These are phyloP conservation scores for Dicrostonyx torquatus DNA, from an alignment of 2,797 vertebrate species.

Conservation along the genomic window DNA sequence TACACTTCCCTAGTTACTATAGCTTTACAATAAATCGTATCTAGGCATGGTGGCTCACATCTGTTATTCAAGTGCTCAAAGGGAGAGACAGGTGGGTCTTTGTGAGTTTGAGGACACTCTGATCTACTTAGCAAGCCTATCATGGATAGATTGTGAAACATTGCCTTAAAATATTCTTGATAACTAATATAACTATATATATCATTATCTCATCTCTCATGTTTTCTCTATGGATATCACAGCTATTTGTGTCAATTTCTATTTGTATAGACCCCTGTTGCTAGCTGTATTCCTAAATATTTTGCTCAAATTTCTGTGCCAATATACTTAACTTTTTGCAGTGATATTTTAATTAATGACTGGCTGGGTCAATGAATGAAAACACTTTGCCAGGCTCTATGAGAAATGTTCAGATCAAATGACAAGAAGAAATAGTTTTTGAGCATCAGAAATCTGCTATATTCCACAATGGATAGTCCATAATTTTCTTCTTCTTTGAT, in stretches of 20 bases:
- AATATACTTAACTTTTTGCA: not conserved
- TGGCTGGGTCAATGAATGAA: not conserved
- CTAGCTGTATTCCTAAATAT: not conserved
- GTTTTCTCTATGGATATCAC: not conserved
- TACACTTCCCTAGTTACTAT: not conserved
- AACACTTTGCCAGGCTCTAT: not conserved
- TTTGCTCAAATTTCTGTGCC: not conserved
- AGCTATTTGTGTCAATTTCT: not conserved
- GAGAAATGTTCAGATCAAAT: not conserved
- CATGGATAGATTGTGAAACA: not conserved
- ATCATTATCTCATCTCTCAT: not conserved
- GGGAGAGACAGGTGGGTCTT: not conserved
- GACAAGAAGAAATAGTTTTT: not conserved
- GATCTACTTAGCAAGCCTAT: not conserved
- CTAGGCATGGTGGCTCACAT: not conserved
- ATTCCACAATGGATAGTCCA: not conserved
- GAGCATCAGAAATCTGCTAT: not conserved
- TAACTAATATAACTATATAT: not conserved
- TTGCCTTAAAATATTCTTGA: not conserved
- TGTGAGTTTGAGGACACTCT: not conserved
- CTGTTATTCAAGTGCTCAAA: not conserved
- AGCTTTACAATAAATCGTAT: not conserved
- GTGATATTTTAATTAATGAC: not conserved
- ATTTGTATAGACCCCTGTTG: not conserved
- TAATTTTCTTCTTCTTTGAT: not conserved